A percentile compares a stretch with the other conserved stretches of the same genome.
phyloP scores from a whole-genome alignment of 2,888 invertebrate genomes.

The Eumacrocentrus americanus region DNA sequence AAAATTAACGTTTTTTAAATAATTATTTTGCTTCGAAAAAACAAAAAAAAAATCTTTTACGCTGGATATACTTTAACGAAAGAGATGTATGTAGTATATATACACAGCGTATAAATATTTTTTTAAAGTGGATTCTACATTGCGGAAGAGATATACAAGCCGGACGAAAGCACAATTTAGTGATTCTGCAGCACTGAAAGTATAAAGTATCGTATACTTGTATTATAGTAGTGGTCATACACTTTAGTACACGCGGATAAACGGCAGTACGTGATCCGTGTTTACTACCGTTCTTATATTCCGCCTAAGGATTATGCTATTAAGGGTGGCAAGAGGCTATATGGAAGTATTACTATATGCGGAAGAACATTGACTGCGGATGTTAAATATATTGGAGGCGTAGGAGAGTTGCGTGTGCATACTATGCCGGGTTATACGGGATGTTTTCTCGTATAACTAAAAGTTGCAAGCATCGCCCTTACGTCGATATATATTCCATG shows the following conservation, averaged over 20 bases:
- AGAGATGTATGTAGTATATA: background rate
- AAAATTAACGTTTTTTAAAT: background rate
- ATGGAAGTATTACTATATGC: background rate
- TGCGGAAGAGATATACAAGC: background rate
- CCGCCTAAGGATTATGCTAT: conserved; percentile 44
- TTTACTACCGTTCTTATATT: conserved; percentile 38
- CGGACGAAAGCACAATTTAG: background rate
- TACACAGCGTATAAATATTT: background rate
- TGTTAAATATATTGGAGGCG: conserved; percentile 43
- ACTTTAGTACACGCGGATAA: conserved; percentile 21
- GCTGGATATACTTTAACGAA: background rate
- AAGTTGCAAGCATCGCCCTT: background rate
- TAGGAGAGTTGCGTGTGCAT: conserved; percentile 27
- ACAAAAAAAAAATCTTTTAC: conserved; percentile 1
- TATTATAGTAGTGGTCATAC: conserved; percentile 8
- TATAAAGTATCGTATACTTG: background rate
- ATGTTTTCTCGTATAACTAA: background rate
- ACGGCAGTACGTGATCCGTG: conserved; percentile 34
- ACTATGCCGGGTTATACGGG: conserved; percentile 3
- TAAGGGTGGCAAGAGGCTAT: conserved; percentile 33
- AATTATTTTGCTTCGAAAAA: background rate
- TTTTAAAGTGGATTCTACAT: background rate
- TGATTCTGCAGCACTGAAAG: background rate
- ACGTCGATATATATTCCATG: background rate
- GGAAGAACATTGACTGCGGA: conserved; percentile 44